Conservation (phyloP, 2,797 vertebrate genomes). For the Labeo calbasu region DNA sequence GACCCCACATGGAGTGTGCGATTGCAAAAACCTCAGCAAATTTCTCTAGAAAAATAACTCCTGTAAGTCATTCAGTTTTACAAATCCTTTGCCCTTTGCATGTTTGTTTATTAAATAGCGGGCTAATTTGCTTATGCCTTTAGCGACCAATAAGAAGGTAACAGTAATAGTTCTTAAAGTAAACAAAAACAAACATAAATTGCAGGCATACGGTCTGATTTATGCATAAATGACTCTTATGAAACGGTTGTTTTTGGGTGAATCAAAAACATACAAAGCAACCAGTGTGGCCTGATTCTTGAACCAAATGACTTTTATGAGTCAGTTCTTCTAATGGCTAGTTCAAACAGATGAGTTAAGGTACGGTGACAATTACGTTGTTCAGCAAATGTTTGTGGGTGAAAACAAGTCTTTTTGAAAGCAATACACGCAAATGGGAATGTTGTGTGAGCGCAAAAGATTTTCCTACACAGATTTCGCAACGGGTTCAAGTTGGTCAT, state of each 20-base stretch:
- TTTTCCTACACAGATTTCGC: neutral
- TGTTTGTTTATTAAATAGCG: neutral
- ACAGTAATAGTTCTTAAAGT: neutral
- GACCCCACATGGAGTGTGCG: neutral
- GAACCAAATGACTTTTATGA: neutral
- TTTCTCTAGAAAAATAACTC: neutral
- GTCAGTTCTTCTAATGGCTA: neutral
- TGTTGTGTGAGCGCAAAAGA: too few species aligned
- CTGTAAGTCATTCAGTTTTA: neutral
- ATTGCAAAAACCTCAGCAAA: neutral
- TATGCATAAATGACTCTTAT: neutral
- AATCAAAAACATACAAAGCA: neutral
- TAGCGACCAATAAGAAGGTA: neutral
- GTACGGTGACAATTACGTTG: neutral
- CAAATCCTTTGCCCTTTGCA: neutral
- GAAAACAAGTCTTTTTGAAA: neutral
- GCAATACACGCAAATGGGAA: neutral
- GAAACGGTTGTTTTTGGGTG: neutral
- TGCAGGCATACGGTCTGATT: neutral
- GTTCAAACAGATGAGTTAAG: neutral
- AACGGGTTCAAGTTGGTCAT: neutral
- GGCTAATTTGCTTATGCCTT: neutral
- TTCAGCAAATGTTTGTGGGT: neutral
- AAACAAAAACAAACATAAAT: conserved; percentile 7
- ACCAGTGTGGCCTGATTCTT: neutral